Base-by-base conservation (phyloP, 2,888 invertebrate species). In the Caenorhabditis afra region DNA sequence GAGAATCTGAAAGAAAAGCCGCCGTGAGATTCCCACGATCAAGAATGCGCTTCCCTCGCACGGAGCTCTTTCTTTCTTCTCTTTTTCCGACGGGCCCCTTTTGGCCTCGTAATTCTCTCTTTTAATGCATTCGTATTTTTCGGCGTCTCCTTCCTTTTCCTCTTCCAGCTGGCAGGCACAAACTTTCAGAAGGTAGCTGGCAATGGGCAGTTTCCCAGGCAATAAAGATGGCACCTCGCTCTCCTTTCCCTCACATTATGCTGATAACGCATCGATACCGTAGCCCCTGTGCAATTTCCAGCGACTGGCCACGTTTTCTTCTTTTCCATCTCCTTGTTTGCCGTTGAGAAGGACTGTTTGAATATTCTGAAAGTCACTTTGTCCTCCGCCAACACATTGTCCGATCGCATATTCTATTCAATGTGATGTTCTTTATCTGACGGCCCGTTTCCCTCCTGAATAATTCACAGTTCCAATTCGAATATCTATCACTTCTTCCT, bases 321-420 rank as follows among this genome's bases (percentile, higher is more conserved):
- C 12, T 41, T 45, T 62, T 14, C 29, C 41, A 57, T 50, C 12
- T 41, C 39, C 23, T 52, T 41, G 39, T 37, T 49, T 55, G 41
- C 50, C 29, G 57, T 53, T 37, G 4, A 57, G 35, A n/a, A n/a
- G n/a, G n/a, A 73, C 55, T 55, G 73, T 73, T 73, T 74, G 74
- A 74, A 59, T 74, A 74, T 75, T 75, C 66, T 67, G 55, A 41
- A 65, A 75, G 55, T 67, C 67, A 55, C 55, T 67, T 57, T 62
- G 59, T 65, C 29, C n/a, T 37, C 39, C 65, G 61, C 75, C 62
- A 7, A 29, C 29, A 68, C 68, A 76, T 64, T 67, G 68, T 76
- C 44, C 55, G 64, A 76, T 76, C 76, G 61, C 22, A 76, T 76
- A 76, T 76, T 62, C 68, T 44, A 76, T 76, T 76, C 76, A 64